Evolutionary conservation across 2,113 vertebrate genomes (phyloP), one percentile per base, ranked within the genome.

Genomic region (Thamnaconus septentrionalis): DNA sequence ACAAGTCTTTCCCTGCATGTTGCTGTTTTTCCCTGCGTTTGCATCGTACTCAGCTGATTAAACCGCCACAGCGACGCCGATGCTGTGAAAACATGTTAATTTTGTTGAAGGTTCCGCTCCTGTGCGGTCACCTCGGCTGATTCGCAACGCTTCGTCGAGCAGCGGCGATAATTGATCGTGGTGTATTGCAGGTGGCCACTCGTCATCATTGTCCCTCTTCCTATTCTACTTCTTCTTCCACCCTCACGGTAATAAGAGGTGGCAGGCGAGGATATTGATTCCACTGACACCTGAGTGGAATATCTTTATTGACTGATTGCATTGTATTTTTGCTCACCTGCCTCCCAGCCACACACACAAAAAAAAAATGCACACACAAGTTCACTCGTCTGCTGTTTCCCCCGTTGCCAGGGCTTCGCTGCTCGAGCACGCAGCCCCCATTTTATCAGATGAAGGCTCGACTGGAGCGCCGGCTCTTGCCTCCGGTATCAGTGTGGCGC

Each of bases 261-360:
- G 61, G 76, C 68, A 59, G n/a, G 41, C 50, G 54, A 51, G 64
- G 54, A 48, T 79, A 87, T 88, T 71, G 83, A 87, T 87, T 79
- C 61, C 64, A 66, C 61, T 44, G 53, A 85, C 78, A 83, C 74
- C 78, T 76, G 66, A 66, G 61, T 73, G 66, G 68, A 78, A 84
- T 41, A 64, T 58, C 59, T 79, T 56, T 61, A 87, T 82, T 75
- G 79, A 86, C 56, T 43, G 73, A 74, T 65, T 70, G 64, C 78
- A 64, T 72, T 64, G 74, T 31, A 31, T 31, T 31, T 31, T 2
- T 2, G 18, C 18, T 31, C 18, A 31, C 18, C 18, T 31, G 18
- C 18, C 18, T 31, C 18, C 18, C 18, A 31, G 61, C 65, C 48
- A 49, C 51, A 76, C 56, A 48, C 1, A 45, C 1, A 45, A 45